These are phyloP conservation scores for Epizoanthus ramosus DNA, from an alignment of 92 coral and sea anemone species.

Conservation along the genomic window DNA sequence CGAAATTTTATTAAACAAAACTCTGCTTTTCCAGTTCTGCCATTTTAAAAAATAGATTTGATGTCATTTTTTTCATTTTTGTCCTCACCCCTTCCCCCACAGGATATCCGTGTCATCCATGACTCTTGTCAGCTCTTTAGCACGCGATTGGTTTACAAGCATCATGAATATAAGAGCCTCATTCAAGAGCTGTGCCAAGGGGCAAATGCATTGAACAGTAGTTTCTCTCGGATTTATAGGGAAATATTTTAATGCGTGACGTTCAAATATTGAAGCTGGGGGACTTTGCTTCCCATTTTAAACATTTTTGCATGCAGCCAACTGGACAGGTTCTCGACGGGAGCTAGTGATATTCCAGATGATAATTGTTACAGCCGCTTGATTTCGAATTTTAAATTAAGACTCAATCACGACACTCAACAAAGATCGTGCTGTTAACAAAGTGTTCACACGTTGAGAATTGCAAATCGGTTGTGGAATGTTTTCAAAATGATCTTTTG, in stretches of 20 bases:
- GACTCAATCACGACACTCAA: slow-evolving; percentile 13
- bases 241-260: neutral
- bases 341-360: neutral
- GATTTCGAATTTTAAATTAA: neutral
- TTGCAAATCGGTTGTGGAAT: neutral
- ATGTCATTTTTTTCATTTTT: too few species aligned
- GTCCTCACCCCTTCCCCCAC: slow-evolving; percentile 24
- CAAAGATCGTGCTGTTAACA: neutral
- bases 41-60: neutral
- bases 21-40: too few species aligned
- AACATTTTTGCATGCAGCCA: neutral
- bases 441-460: neutral
- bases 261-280: neutral
- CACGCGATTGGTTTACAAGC: slow-evolving; percentile 10
- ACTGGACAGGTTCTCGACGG: neutral
- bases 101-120: neutral
- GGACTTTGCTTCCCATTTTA: neutral
- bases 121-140: neutral
- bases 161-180: too few species aligned
- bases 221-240: neutral
- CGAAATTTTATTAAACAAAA: too few species aligned
- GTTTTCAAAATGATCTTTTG: slow-evolving; percentile 2
- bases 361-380: neutral
- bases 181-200: neutral
- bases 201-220: neutral